Evolutionary conservation across 2,888 invertebrate species (phyloP).

Genomic region (Drosophila birchii): DNA sequence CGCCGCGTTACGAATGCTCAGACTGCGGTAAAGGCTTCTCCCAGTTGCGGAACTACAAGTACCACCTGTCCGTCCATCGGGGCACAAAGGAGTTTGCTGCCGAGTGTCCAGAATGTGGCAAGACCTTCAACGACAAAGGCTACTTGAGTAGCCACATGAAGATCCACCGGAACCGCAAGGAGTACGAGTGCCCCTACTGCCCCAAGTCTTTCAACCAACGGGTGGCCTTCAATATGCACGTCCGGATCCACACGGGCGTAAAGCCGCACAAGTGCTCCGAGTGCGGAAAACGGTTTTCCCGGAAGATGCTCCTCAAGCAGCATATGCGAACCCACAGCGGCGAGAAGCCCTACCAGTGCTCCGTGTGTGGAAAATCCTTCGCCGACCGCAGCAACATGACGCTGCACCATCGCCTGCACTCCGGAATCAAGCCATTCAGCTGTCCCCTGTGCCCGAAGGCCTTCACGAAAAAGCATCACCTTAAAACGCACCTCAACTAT

Average conservation of each 20-base stretch:
- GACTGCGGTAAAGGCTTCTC: conserved; percentile 93
- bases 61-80: conserved; percentile 92
- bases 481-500: conserved; percentile 93
- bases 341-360: conserved; percentile 92
- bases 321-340: conserved; percentile 93
- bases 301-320: conserved; percentile 93
- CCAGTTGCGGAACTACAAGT: conserved; percentile 93
- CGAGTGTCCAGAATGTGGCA: conserved; percentile 90
- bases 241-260: conserved; percentile 92
- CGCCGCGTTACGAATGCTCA: conserved; percentile 88
- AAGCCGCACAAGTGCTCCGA: conserved; percentile 91
- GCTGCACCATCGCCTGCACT: conserved; percentile 91
- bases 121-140: conserved; percentile 93
- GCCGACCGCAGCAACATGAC: conserved; percentile 95
- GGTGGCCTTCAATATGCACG: conserved; percentile 95
- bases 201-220: conserved; percentile 94
- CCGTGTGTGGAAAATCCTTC: conserved; percentile 92
- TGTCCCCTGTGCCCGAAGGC: conserved; percentile 88
- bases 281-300: conserved; percentile 92
- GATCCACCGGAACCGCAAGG: conserved; percentile 92
- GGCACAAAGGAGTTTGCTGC: conserved; percentile 92
- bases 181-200: conserved; percentile 92
- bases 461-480: conserved; percentile 93
- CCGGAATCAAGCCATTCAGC: conserved; percentile 91
- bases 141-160: conserved; percentile 94